Percentiles rank a stretch among this genome's conserved stretches.
phyloP scores from a whole-genome alignment of 2,797 vertebrate species.

The Gallirallus australis region DNA sequence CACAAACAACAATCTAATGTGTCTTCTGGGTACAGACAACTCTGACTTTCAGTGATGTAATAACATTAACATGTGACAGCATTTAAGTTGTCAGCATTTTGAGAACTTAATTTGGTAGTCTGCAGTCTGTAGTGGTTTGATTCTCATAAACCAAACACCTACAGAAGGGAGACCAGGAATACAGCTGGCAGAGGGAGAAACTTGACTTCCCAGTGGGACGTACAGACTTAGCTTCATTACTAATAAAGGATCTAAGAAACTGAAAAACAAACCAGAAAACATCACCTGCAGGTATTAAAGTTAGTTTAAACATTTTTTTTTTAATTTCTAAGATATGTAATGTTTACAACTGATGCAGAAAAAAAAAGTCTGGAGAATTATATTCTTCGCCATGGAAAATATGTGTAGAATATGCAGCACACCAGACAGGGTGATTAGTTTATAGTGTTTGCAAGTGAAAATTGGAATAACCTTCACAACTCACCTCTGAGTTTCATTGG shows the following conservation, averaged over 20 bases:
- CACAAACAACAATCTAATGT: slow-evolving; percentile 44
- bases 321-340: neutral
- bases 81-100: slow-evolving; percentile 35
- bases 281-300: neutral
- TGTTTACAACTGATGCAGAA: neutral
- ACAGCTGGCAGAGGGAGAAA: neutral
- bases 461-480: slow-evolving; percentile 13
- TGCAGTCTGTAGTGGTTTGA: slow-evolving; percentile 3
- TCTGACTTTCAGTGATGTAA: slow-evolving; percentile 41
- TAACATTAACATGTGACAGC: slow-evolving; percentile 49
- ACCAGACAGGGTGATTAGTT: neutral
- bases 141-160: slow-evolving; percentile 15
- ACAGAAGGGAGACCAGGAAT: neutral
- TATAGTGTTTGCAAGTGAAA: neutral
- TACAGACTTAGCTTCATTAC: neutral
- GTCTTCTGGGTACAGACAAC: slow-evolving; percentile 48
- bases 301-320: neutral
- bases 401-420: neutral
- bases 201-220: neutral
- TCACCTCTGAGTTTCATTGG: neutral
- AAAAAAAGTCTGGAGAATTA: neutral
- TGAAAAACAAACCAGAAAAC: neutral
- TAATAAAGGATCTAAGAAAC: neutral
- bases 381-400: neutral
- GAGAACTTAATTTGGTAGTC: slow-evolving; percentile 36